Evolutionary conservation across 2,797 vertebrate species (phyloP), one percentile per base, ranked within the genome.

Genomic region (Gymnoscopelus braueri): DNA sequence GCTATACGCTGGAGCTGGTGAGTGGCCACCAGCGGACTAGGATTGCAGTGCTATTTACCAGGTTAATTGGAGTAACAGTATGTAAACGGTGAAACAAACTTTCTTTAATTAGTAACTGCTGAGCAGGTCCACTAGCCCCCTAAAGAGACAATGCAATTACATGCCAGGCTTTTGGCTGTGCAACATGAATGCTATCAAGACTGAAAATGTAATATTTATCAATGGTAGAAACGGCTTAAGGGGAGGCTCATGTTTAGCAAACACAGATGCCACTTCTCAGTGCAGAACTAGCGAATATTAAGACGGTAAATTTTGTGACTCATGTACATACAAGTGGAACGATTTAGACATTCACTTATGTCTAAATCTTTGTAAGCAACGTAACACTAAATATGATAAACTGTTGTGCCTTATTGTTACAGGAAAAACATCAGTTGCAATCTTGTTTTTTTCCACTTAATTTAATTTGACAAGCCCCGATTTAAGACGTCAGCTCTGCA

Each of bases 391-490:
- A 85, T 35, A 57, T 32, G 75, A 76, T 87, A 67, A 85, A 82
- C 72, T 78, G 79, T 79, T 79, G 80, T 75, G 59, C 24, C 73
- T 64, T 70, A 74, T 78, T 84, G 79, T 84, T 76, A 55, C 69
- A 84, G 64, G 51, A 60, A 66, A 84, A 83, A 79, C 79, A 87
- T 80, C 67, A 61, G 74, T 67, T 0, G 2, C 59, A 51, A 67
- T 82, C 62, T 68, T 80, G 68, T 44, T 44, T 9, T 67, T 75
- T 52, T n/a, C 64, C 23, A 8, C 57, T 10, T 51, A 60, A 81
- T 87, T 81, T 74, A 72, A 83, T 84, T 84, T 73, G 80, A 86
- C 70, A 77, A 60, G 54, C 69, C 74, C 44, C 69, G 60, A 80
- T 72, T 47, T 44, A 64, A 74, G 68, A 72, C 8, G n/a, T 52